phyloP scores from a whole-genome alignment of 2,797 vertebrate species.

The Microcaecilia unicolor region DNA sequence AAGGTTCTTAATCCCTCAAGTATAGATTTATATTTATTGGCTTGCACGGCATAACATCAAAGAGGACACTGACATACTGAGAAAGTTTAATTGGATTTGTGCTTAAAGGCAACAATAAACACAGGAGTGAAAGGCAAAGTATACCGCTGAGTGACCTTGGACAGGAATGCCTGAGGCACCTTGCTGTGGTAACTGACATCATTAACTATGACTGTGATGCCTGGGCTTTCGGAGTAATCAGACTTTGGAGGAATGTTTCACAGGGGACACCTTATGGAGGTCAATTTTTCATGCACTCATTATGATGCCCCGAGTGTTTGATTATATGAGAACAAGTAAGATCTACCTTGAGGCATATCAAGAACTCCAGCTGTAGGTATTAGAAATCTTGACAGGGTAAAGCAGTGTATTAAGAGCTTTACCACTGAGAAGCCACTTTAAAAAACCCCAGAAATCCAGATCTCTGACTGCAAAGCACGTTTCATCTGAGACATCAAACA shows the following conservation, averaged over 20 bases:
- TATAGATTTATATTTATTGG: slow-evolving; percentile 9
- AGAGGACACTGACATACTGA: slow-evolving; percentile 32
- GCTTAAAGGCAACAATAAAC: slow-evolving; percentile 52
- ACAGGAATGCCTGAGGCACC: slow-evolving; percentile 45
- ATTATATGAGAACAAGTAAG: slow-evolving; percentile 48
- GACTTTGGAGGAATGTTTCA: slow-evolving; percentile 30
- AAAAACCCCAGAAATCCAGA: slow-evolving; percentile 22
- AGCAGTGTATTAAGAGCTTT: slow-evolving; percentile 43
- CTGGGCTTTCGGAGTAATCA: slow-evolving; percentile 30
- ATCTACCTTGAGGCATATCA: slow-evolving; percentile 43
- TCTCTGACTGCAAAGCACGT: slow-evolving; percentile 7
- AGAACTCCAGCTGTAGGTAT: slow-evolving; percentile 31
- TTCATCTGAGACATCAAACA: slow-evolving; percentile 43
- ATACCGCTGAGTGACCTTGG: slow-evolving; percentile 60
- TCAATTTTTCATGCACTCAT: slow-evolving; percentile 42
- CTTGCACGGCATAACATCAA: slow-evolving; percentile 24
- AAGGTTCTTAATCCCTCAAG: background rate
- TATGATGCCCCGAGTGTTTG: slow-evolving; percentile 47
- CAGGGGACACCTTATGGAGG: slow-evolving; percentile 39
- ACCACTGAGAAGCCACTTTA: slow-evolving; percentile 31
- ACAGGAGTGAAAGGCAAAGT: slow-evolving; percentile 34
- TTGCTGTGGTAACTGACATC: slow-evolving; percentile 40
- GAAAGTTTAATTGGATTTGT: slow-evolving; percentile 55
- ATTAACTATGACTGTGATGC: slow-evolving; percentile 32
- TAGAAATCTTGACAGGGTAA: slow-evolving; percentile 48